A percentile compares a stretch with the other conserved stretches of the same genome.
phyloP scores from a whole-genome alignment of 2,888 invertebrate genomes.

The Geophilus truncorum region DNA sequence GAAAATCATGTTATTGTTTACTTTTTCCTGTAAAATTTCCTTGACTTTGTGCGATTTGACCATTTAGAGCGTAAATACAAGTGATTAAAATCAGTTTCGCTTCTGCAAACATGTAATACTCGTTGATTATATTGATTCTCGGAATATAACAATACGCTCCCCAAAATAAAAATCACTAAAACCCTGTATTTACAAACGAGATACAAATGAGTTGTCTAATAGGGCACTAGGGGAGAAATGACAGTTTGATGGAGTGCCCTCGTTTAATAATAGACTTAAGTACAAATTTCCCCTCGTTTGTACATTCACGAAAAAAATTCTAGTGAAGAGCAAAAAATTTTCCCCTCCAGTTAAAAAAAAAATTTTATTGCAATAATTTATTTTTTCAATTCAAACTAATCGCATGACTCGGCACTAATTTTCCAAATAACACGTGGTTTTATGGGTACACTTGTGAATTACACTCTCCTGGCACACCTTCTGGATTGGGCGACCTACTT shows the following conservation, averaged over 20 bases:
- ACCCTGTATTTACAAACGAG: too few species aligned
- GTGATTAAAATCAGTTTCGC: too few species aligned
- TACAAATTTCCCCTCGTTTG: neutral
- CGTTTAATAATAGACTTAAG: neutral
- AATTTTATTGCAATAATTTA: neutral
- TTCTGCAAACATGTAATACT: neutral
- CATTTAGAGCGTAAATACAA: too few species aligned
- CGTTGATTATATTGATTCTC: neutral
- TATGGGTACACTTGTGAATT: neutral
- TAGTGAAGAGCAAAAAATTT: too few species aligned
- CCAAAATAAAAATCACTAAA: too few species aligned
- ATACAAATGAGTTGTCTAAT: neutral
- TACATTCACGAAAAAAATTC: too few species aligned
- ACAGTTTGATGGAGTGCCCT: neutral
- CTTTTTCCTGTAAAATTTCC: too few species aligned
- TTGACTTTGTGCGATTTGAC: too few species aligned
- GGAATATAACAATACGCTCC: too few species aligned
- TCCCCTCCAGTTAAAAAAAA: neutral
- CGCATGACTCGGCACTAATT: neutral
- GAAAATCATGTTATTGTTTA: too few species aligned
- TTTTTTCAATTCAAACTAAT: neutral
- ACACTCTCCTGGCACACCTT: neutral
- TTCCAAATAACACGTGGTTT: neutral
- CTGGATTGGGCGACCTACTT: neutral
- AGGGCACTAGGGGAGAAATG: neutral